Conservation (phyloP, 92 coral and sea anemone species). For the Pocillopora meandrina region DNA sequence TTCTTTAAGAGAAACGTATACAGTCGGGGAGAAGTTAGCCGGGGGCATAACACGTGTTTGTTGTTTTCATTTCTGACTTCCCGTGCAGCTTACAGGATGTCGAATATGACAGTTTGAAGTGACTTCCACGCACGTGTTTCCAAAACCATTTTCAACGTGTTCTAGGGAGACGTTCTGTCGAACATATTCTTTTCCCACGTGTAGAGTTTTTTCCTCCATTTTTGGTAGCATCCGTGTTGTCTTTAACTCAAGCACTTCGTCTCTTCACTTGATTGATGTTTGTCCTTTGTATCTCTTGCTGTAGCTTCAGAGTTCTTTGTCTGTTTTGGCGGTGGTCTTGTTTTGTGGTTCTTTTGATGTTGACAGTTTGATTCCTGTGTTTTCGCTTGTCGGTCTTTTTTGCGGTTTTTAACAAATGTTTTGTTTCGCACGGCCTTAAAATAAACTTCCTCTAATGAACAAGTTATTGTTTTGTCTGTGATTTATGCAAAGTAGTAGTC, state of each 20-base stretch:
- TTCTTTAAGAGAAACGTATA: neutral
- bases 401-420: constrained; percentile 23
- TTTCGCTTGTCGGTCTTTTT: constrained; percentile 1
- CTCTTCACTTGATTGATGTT: neutral
- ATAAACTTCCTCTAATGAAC: constrained; percentile 1
- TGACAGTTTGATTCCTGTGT: neutral
- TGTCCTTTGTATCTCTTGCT: neutral
- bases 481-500: constrained; percentile 19
- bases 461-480: constrained; percentile 24
- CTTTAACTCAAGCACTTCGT: neutral
- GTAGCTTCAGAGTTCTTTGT: neutral
- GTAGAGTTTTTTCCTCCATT: neutral
- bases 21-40: constrained; percentile 3
- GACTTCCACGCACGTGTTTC: neutral
- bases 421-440: neutral
- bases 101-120: neutral
- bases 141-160: neutral
- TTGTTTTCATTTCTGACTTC: neutral
- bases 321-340: neutral
- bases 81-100: neutral
- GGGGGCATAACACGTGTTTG: neutral
- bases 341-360: constrained; percentile 18
- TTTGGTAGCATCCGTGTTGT: neutral
- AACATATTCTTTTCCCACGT: constrained; percentile 15
- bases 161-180: neutral